These are phyloP conservation scores for Cheilinus undulatus DNA, from an alignment of 2,113 vertebrate species.

Conservation along the genomic window DNA sequence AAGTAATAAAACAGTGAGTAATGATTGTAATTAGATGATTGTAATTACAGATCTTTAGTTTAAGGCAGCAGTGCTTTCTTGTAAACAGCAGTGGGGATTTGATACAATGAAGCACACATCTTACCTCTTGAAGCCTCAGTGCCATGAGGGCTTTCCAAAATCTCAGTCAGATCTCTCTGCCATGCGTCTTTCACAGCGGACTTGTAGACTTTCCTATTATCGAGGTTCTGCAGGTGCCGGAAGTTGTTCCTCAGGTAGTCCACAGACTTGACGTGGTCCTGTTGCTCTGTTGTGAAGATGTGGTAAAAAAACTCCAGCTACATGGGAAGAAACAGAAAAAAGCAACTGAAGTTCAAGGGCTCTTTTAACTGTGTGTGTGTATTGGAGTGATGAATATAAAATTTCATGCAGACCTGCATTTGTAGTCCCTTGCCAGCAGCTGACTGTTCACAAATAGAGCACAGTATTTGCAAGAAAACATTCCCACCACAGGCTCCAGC, in stretches of 20 bases:
- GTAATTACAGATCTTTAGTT: constrained; percentile 20
- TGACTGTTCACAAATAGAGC: constrained; percentile 57
- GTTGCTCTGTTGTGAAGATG: constrained; percentile 99
- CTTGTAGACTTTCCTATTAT: constrained; percentile 90
- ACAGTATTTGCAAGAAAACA: constrained; percentile 57
- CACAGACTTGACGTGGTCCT: constrained; percentile 98
- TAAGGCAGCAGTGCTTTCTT: not conserved
- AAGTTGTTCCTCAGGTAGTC: constrained; percentile 99
- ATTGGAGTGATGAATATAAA: constrained; percentile 25
- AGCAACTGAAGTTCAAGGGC: constrained; percentile 20
- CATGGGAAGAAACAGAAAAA: constrained; percentile 39
- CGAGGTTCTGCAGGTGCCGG: constrained; percentile 89
- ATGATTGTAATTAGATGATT: constrained; percentile 30
- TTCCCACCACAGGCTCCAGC: constrained; percentile 56
- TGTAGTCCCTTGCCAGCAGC: constrained; percentile 48
- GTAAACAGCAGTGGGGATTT: not conserved
- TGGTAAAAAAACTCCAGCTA: constrained; percentile 98
- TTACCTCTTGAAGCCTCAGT: constrained; percentile 96
- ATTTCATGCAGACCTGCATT: constrained; percentile 50
- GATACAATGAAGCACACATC: not conserved
- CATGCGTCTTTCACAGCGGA: constrained; percentile 95
- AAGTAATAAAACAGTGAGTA: constrained; percentile 6
- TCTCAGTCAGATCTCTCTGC: constrained; percentile 90
- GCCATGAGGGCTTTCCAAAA: constrained; percentile 86
- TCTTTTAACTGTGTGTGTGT: constrained; percentile 3